Percentiles rank a stretch among this genome's conserved stretches.
Conservation (phyloP, 2,797 vertebrate genomes). For the Argentina silus region DNA sequence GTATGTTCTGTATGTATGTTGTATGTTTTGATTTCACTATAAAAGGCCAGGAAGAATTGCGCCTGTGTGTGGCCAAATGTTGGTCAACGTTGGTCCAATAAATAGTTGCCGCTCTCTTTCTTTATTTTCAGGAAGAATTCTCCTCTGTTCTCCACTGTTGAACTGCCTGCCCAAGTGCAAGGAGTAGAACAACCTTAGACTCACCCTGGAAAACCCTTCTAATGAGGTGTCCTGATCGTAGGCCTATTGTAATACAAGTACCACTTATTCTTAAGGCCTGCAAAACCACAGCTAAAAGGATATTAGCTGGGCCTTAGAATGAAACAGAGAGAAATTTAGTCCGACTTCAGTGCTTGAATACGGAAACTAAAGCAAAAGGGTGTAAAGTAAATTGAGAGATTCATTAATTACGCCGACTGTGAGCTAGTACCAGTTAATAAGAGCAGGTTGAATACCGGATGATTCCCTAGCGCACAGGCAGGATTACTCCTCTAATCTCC, state of each 20-base stretch:
- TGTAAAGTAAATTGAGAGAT: slow-evolving; percentile 77
- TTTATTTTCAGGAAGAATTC: background rate
- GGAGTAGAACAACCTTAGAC: slow-evolving; percentile 38
- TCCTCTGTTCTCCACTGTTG: slow-evolving; percentile 18
- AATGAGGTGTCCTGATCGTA: slow-evolving; percentile 66
- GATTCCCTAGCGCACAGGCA: slow-evolving; percentile 78
- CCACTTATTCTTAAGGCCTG: slow-evolving; percentile 71
- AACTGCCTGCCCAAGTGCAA: slow-evolving; percentile 29
- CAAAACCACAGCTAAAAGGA: slow-evolving; percentile 76
- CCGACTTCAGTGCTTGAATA: slow-evolving; percentile 66
- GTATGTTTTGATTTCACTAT: too few relatives aligned
- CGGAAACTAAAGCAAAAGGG: slow-evolving; percentile 74
- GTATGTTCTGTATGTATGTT: too few relatives aligned
- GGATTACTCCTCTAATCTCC: slow-evolving; percentile 88
- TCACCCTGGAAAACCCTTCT: slow-evolving; percentile 65
- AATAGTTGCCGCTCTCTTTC: too few relatives aligned
- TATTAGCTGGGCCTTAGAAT: slow-evolving; percentile 73
- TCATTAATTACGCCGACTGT: slow-evolving; percentile 73
- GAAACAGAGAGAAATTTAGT: slow-evolving; percentile 75
- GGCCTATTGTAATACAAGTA: slow-evolving; percentile 71
- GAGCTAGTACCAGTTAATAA: slow-evolving; percentile 85
- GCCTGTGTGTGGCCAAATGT: too few relatives aligned
- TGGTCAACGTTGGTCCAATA: too few relatives aligned
- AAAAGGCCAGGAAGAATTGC: too few relatives aligned
- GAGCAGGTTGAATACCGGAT: slow-evolving; percentile 75